Base-by-base conservation (phyloP, 1,140 invertebrate genomes). In the Hylaeus anthracinus region DNA sequence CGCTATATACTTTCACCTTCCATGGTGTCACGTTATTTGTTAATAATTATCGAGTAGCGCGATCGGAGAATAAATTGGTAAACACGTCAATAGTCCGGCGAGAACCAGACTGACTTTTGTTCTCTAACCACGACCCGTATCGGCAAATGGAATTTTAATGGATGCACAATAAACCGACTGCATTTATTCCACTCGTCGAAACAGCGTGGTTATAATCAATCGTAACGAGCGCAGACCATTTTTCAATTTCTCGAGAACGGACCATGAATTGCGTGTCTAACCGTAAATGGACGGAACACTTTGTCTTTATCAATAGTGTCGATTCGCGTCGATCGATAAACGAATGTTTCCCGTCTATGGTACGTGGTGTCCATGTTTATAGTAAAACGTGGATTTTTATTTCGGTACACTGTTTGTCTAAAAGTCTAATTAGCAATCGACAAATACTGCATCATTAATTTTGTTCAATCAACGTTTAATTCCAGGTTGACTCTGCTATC, bases 131-230 rank as follows among this genome's bases (percentile, higher is more conserved):
- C 76, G 60, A 74, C 45, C 56, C 53, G 39, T 69, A 67, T 72
- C 66, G 74, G 71, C 64, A 85, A 86, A 86, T 86, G 85, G 83
- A 82, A 79, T 79, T 86, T 85, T 86, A 86, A 86, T 86, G 85
- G 79, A 76, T 63, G 61, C 66, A 58, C 82, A 60, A 63, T 74
- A 72, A 76, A 85, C 58, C 66, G 45, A 64, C 10, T 58, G 73
- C 71, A 78, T 84, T 84, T 84, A 84, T 86, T 81, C n/a, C 61
- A 45, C 67, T 79, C 26, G 10, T 58, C 26, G 78, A 81, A 84
- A 81, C 61, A 37, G n/a, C 61, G 37, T 51, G 51, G 48, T 64
- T 58, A 81, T 85, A 79, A 86, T 85, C 83, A 85, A 82, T 82
- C 71, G 83, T 82, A 84, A 84, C 83, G 79, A 86, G 79, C 55